Evolutionary conservation across 2,797 vertebrate species (phyloP), one percentile per base, ranked within the genome.

Genomic region (Chiloscyllium punctatum): DNA sequence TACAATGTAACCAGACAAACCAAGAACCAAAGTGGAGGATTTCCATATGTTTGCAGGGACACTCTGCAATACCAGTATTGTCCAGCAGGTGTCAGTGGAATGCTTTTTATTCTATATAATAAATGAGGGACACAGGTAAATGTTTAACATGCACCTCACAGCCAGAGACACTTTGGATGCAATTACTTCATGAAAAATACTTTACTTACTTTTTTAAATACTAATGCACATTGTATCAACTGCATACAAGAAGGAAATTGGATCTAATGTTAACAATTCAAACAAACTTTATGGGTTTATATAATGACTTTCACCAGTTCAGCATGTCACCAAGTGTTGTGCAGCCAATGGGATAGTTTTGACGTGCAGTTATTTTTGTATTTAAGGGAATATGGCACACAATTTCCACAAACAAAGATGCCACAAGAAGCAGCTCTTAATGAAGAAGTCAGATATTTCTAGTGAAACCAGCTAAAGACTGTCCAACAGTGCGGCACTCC

Each of bases 61-160:
- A 15, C 7, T 13, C 69, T 71, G 92, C 69, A 74, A 30, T 71
- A 0, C 69, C 27, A 7, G 2, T 27, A 4, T 0, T 6, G 7
- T 11, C 92, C 92, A 94, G 92, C 92, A 94, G 92, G 69, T 94
- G 92, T 94, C 92, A 94, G 68, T 33, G 69, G 48, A 71, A 94
- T 74, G 68, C 69, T 71, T 94, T 62, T 94, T 9, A 51, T 53
- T 42, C 37, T 48, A 3, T 15, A 13, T 69, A 16, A 68, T 25
- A 5, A 5, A 16, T 48, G 1, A 21, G 30, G 2, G 92, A 48
- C 7, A 48, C 57, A 30, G n/a, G 62, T 25, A 72, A 48, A 42
- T 2, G 7, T 48, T 72, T 72, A 16, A 72, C 9, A 74, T 72
- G 25, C 69, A 33, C 25, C 37, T 16, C 37, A 48, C n/a, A 48